Conservation (phyloP, 1,140 invertebrate species). For the Camponotus pennsylvanicus region DNA sequence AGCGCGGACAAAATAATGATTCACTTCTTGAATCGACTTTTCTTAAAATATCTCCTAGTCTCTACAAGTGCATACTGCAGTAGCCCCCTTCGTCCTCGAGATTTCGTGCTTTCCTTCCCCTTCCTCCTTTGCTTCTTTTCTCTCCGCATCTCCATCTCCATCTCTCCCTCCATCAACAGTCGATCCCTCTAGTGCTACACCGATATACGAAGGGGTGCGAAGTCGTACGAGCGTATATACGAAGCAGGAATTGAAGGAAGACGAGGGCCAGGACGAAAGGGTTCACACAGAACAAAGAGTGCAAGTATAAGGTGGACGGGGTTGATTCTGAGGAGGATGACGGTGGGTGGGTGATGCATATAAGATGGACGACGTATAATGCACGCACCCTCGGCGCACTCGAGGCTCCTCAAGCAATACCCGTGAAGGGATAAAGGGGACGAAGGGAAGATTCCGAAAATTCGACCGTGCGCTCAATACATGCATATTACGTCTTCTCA, state of each 20-base stretch:
- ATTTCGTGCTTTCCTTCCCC: conserved; percentile 67
- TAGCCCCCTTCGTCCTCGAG: conserved; percentile 73
- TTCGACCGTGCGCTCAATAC: conserved; percentile 79
- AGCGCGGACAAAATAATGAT: conserved; percentile 66
- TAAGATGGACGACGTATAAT: conserved; percentile 82
- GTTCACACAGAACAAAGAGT: conserved; percentile 79
- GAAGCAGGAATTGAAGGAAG: conserved; percentile 72
- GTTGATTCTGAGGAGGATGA: conserved; percentile 63
- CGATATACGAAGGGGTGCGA: conserved; percentile 76
- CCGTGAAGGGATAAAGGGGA: conserved; percentile 69
- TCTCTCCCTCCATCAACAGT: conserved; percentile 61
- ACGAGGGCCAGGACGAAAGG: conserved; percentile 73
- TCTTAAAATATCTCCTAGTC: conserved; percentile 76
- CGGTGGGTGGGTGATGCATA: conserved; percentile 80
- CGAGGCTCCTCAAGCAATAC: conserved; percentile 81
- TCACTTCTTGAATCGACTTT: conserved; percentile 68
- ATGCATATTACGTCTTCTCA: conserved; percentile 52
- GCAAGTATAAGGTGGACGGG: conserved; percentile 80
- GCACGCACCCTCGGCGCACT: conserved; percentile 80
- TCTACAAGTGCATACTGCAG: conserved; percentile 62
- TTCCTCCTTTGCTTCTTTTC: conserved; percentile 37
- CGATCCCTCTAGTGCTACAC: conserved; percentile 66
- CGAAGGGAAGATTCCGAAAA: conserved; percentile 80
- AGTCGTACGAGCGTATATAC: conserved; percentile 76
- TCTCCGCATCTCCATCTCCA: conserved; percentile 47